These are phyloP conservation scores for Thalassaphorura encarpata DNA, from an alignment of 1,140 invertebrate species.

Conservation along the genomic window DNA sequence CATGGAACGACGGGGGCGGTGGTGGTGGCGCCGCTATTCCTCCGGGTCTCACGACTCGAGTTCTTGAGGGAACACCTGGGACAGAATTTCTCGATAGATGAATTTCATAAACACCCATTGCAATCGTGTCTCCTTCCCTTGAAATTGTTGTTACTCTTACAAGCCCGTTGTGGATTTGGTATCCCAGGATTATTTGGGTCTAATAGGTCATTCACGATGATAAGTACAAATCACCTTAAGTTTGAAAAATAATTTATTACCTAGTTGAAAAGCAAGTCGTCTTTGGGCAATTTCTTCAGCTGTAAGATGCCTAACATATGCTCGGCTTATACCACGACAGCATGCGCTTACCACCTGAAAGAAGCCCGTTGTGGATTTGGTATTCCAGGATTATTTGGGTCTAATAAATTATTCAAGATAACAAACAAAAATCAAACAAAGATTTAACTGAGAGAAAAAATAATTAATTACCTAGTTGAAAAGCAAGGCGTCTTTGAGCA, in stretches of 20 bases:
- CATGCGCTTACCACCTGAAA: conserved; percentile 19
- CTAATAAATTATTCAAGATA: too few species aligned
- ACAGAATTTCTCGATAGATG: conserved; percentile 5
- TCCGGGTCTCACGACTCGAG: neutral
- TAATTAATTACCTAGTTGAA: conserved; percentile 18
- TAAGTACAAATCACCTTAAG: neutral
- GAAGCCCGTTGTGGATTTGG: too few species aligned
- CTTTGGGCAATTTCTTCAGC: conserved; percentile 12
- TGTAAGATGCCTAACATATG: conserved; percentile 15
- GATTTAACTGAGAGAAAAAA: neutral
- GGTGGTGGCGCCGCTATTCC: neutral
- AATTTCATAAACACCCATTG: conserved; percentile 25
- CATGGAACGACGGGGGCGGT: conserved; percentile 3
- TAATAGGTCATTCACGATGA: too few species aligned
- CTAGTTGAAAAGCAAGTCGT: conserved; percentile 18
- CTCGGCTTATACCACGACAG: conserved; percentile 17
- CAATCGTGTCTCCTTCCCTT: conserved; percentile 5
- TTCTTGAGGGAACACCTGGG: too few species aligned
- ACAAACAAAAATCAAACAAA: neutral
- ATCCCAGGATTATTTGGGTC: too few species aligned
- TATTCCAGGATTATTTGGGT: too few species aligned
- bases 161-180: too few species aligned
- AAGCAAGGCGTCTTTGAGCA: conserved; percentile 12
- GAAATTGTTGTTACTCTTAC: conserved; percentile 22
- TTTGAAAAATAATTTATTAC: conserved; percentile 9